Conservation (phyloP, 2,113 vertebrate species). For the Megalops atlanticus region DNA sequence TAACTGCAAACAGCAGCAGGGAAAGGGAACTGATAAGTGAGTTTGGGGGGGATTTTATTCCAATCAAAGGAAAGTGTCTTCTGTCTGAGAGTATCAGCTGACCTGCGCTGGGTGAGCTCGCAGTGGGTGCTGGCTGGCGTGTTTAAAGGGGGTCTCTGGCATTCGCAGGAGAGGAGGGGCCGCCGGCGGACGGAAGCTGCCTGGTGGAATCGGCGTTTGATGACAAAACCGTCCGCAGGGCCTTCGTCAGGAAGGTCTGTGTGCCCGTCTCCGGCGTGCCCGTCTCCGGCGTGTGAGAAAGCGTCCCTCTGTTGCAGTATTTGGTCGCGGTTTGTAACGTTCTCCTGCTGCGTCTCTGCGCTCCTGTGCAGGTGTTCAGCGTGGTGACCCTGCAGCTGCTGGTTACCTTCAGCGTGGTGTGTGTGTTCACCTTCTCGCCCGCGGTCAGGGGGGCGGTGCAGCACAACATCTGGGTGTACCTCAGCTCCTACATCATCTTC, state of each 20-base stretch:
- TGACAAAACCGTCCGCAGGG: conserved; percentile 54
- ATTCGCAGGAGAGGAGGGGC: background rate
- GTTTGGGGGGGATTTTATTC: background rate
- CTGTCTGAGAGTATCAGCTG: background rate
- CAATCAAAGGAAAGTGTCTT: too few relatives aligned
- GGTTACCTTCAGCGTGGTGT: conserved; percentile 69
- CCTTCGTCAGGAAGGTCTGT: conserved; percentile 68
- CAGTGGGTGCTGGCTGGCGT: background rate
- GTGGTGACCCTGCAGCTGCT: conserved; percentile 69
- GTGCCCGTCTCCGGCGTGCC: background rate
- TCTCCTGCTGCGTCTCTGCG: conserved; percentile 9
- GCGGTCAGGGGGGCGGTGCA: conserved; percentile 54
- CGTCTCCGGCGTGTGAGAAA: background rate
- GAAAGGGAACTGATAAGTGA: too few relatives aligned
- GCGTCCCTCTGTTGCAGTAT: too few relatives aligned
- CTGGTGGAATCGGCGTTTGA: conserved; percentile 39
- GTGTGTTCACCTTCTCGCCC: conserved; percentile 69
- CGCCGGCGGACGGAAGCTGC: background rate
- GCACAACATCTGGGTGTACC: conserved; percentile 51
- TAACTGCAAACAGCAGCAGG: background rate
- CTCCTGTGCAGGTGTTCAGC: conserved; percentile 61
- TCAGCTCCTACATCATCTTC: conserved; percentile 66
- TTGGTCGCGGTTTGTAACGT: too few relatives aligned
- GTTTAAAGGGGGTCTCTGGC: background rate
- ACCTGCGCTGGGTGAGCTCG: background rate